Evolutionary conservation across 2,113 vertebrate genomes (phyloP), one percentile per base, ranked within the genome.

Genomic region (Syrmaticus mikado): DNA sequence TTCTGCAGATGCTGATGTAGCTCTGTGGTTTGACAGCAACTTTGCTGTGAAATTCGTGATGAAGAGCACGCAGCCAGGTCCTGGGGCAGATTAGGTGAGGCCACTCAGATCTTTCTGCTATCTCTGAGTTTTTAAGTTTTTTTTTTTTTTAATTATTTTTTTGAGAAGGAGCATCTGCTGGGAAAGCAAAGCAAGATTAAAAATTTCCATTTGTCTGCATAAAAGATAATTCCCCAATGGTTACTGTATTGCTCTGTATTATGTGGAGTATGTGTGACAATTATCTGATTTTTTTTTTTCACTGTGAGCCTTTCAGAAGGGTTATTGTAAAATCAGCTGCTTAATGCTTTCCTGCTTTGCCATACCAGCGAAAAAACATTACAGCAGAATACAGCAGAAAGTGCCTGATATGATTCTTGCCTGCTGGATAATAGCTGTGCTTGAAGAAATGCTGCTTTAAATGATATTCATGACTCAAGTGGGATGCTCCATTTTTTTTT

Each of bases 51-150:
- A 38, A 12, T 7, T 13, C 0, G 0, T 55, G 72, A 30, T 25
- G 34, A 41, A 32, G 34, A 61, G 64, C 34, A 16, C 1, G 2
- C 19, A 32, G 62, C 18, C 25, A 8, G 38, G 21, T 66, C 76
- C 80, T 2, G 1, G 48, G 50, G 18, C 34, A 62, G 62, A 8
- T 57, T 45, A 34, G 24, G 19, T 17, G 8, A 21, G n/a, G 60
- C 83, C 1, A 0, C 19, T 40, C 16, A 20, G 55, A 30, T 46
- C 50, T 38, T 77, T 32, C 53, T 86, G 64, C 45, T 45, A 0
- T n/a, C 41, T 43, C 18, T 38, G 74, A 87, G 53, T 66, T 79
- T 61, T 48, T 32, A n/a, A 14, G 2, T 25, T 28, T 22, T 14
- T 28, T 28, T 53, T 3, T 53, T 53, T 17, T 53, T 6, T 17